Conservation (phyloP, 2,888 invertebrate species). For the Halocaridina rubra region DNA sequence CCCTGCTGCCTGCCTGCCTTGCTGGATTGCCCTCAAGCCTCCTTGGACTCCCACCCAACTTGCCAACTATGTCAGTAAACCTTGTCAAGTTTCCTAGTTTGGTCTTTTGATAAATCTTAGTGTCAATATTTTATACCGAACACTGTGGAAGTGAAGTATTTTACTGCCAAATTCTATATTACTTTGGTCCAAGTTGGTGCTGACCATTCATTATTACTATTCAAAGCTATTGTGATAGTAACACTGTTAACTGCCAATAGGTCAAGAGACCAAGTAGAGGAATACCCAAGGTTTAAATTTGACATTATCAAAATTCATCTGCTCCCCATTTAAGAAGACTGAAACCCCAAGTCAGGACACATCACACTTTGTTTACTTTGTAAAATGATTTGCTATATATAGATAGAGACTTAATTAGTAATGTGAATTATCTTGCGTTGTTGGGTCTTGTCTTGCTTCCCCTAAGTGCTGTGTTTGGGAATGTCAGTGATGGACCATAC, state of each 20-base stretch:
- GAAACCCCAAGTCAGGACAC: slow-evolving; percentile 59
- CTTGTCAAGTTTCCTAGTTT: slow-evolving; percentile 7
- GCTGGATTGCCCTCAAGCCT: slow-evolving; percentile 50
- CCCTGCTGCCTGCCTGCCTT: slow-evolving; percentile 54
- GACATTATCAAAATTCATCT: slow-evolving; percentile 49
- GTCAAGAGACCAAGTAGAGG: slow-evolving; percentile 28
- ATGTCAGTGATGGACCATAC: slow-evolving; percentile 57
- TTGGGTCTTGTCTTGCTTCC: slow-evolving; percentile 52
- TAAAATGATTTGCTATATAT: slow-evolving; percentile 57
- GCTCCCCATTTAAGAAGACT: slow-evolving; percentile 52
- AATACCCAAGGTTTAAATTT: slow-evolving; percentile 31
- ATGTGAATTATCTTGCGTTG: slow-evolving; percentile 58
- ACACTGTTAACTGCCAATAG: slow-evolving; percentile 3
- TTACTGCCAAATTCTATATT: background rate
- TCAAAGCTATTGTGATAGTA: too few species aligned
- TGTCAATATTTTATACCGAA: background rate
- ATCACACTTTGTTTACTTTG: slow-evolving; percentile 58
- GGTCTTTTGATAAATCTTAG: slow-evolving; percentile 15
- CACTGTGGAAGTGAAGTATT: slow-evolving; percentile 1
- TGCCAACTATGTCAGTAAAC: slow-evolving; percentile 35
- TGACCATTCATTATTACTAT: slow-evolving; percentile 26
- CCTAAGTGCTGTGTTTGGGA: slow-evolving; percentile 54
- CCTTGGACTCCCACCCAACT: slow-evolving; percentile 44
- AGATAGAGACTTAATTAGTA: slow-evolving; percentile 57
- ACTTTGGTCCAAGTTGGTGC: slow-evolving; percentile 21